These are phyloP conservation scores for Sigmodon hispidus DNA, from an alignment of 2,113 vertebrate species.

Conservation along the genomic window DNA sequence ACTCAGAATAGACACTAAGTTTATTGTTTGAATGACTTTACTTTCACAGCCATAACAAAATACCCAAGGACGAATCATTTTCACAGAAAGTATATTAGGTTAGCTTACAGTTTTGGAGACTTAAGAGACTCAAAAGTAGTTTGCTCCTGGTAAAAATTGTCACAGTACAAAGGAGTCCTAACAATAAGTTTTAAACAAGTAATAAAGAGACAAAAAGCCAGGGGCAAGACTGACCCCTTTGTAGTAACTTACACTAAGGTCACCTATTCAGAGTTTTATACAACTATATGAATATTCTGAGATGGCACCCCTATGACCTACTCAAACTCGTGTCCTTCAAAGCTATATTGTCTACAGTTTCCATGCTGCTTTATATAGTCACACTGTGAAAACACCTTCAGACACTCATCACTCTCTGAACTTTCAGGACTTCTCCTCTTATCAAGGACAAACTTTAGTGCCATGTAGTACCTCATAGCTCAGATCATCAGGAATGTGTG, in stretches of 20 bases:
- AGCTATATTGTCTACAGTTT: background rate
- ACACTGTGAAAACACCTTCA: too few species aligned
- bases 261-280: background rate
- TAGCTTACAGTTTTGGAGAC: background rate
- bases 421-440: background rate
- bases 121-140: too few species aligned
- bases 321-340: too few species aligned
- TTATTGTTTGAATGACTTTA: background rate
- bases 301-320: fast-evolving
- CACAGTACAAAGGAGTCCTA: too few species aligned
- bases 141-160: background rate
- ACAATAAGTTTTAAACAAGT: background rate
- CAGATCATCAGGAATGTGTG: background rate
- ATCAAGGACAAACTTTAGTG: background rate
- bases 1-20: background rate
- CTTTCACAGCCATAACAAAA: background rate
- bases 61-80: background rate
- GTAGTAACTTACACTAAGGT: background rate
- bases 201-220: background rate
- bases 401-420: background rate
- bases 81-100: background rate
- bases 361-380: background rate
- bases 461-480: fast-evolving
- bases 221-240: background rate
- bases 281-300: background rate